Base-by-base conservation (phyloP, 2,888 invertebrate species). In the Caenorhabditis doughertyi region DNA sequence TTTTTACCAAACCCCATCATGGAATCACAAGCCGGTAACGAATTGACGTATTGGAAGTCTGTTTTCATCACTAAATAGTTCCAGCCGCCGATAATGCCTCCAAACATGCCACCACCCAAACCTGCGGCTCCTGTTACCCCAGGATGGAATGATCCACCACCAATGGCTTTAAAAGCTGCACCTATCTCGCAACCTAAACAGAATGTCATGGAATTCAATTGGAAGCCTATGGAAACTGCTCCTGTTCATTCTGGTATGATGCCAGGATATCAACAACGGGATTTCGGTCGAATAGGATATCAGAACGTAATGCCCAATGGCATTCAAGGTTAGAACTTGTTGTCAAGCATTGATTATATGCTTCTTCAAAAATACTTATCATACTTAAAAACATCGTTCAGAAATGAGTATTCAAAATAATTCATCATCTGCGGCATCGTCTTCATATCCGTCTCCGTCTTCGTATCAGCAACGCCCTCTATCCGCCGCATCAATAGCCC, bases 121-220 rank as follows among this genome's bases (percentile, higher is more conserved):
- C 81, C 74, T 11, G 32, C 62, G 2, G 47, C 49, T 18, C 81
- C 76, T 44, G 60, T 71, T 2, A 65, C 77, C 7, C 67, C 81
- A 3, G 81, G 81, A 25, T 81, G 81, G 81, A 81, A 81, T 53
- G 81, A 81, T 47, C 81, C 81, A 7, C 81, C 81, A 23, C 71
- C 71, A 23, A 67, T 81, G 76, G 53, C 60, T 8, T n/a, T 29
- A 9, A 67, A 58, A 29, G 44, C 27, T 5, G 2, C 44, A 16
- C 44, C 35, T 1, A 32, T 35, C 3, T 21, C 62, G n/a, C 35
- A 32, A 9, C 62, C 35, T 16, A 73, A 58, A 13, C 47, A 44
- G 3, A 72, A 72, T 44, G 81, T 81, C 18, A 81, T 81, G 81
- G 60, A 81, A 13, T 42, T 81, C 7, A 68, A 62, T 51, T 74